Evolutionary conservation across 2,113 vertebrate species (phyloP).

Genomic region (Tachycineta bicolor): DNA sequence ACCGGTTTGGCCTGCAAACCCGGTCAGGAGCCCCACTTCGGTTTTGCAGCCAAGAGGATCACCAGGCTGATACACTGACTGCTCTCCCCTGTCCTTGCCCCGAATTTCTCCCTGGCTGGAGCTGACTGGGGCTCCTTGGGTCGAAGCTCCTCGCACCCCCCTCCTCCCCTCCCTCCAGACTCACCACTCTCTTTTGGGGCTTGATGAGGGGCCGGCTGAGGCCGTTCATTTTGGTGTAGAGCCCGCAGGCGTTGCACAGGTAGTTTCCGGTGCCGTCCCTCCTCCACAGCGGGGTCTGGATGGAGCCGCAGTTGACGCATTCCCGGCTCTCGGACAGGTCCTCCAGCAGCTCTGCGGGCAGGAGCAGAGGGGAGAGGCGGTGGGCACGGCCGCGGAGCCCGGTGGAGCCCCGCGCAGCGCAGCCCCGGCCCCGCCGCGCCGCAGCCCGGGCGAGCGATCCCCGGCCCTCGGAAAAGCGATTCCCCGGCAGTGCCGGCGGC

Average conservation of each 20-base stretch:
- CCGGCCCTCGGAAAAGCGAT: background rate
- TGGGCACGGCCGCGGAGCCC: background rate
- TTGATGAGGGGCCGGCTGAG: slow-evolving; percentile 98
- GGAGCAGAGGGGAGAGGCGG: background rate
- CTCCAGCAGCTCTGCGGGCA: slow-evolving; percentile 86
- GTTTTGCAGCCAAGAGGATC: background rate
- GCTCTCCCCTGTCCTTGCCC: no score
- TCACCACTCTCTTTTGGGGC: slow-evolving; percentile 97
- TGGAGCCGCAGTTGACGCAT: slow-evolving; percentile 98
- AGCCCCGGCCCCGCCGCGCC: background rate
- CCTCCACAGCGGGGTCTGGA: slow-evolving; percentile 97
- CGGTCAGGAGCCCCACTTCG: accelerated
- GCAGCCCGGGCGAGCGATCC: background rate
- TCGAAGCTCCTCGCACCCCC: accelerated
- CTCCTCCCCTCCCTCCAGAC: slow-evolving; percentile 18
- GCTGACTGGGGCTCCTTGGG: background rate
- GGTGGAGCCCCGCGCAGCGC: background rate
- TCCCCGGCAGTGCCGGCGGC: background rate
- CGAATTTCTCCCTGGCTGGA: background rate
- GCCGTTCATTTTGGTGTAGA: slow-evolving; percentile 99
- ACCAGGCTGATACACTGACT: accelerated
- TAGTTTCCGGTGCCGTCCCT: slow-evolving; percentile 98
- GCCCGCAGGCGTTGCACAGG: slow-evolving; percentile 97
- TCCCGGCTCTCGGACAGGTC: slow-evolving; percentile 94
- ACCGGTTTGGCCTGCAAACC: background rate